Evolutionary conservation across 2,888 invertebrate genomes (phyloP), one percentile per base, ranked within the genome.

Genomic region (Cataglyphis cursor): DNA sequence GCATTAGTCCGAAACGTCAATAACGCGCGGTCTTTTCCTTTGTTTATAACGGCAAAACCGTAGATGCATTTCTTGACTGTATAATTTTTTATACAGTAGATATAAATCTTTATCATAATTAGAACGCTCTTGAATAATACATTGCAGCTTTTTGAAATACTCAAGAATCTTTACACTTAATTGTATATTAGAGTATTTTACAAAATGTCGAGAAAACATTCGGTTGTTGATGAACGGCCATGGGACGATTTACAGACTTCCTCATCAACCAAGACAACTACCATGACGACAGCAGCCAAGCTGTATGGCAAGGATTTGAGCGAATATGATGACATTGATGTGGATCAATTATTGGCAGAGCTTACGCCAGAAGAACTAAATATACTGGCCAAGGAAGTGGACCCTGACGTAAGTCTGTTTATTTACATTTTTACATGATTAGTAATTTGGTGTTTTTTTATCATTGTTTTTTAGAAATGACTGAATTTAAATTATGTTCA

Each of bases 331-430:
- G 98, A 99, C 95, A 97, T 99, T 93, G 99, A 99, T 95, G 98
- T 99, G 91, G 99, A 99, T 95, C 98, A 98, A 92, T 96, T 99
- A 85, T 96, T 99, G 92, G 96, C 98, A 81, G 99, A 99, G 95
- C 96, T 99, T 88, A 97, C 99, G 84, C 97, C 98, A 73, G 99
- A 99, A 95, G 99, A 99, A 96, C 97, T 99, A 91, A 99, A 98
- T 93, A 98, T 99, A 95, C 96, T 99, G 93, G 99, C 99, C 93
- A 99, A 99, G 96, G 99, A 99, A 96, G 99, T 99, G 91, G 99
- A 99, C 96, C 99, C 99, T 89, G 99, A 99, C 96, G 99, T 99
- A 96, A 98, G 98, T 73, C 0, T 28, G 31, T 21, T 51, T 41
- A 1, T 10, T 80, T 51, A 38, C 24, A 28, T 35, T 35, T 21